Evolutionary conservation across 2,888 invertebrate species (phyloP).

Genomic region (Lottia gigantea): DNA sequence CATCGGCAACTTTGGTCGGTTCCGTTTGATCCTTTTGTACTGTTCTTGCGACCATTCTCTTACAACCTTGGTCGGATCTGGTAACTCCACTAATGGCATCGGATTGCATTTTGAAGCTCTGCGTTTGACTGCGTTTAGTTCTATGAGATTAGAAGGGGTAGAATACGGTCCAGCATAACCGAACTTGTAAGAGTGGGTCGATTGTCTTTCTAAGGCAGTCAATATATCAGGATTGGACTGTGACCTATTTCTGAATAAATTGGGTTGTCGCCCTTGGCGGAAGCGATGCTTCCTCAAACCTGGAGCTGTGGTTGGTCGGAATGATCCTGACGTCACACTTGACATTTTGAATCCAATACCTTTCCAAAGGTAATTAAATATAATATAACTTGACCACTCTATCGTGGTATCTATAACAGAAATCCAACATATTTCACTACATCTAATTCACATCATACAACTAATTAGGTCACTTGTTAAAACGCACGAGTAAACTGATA

Average conservation of each 20-base stretch:
- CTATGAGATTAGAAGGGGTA: background rate
- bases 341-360: background rate
- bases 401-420: too few relatives aligned
- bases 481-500: too few relatives aligned
- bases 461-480: too few relatives aligned
- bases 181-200: background rate
- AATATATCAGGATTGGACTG: background rate
- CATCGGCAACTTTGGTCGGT: background rate
- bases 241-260: background rate
- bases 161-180: background rate
- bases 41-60: constrained; percentile 1
- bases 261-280: background rate
- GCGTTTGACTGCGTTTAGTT: background rate
- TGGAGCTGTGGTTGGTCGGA: background rate
- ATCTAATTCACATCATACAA: too few relatives aligned
- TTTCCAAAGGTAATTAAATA: too few relatives aligned
- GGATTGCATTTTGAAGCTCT: background rate
- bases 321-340: background rate
- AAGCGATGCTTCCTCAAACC: background rate
- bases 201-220: background rate
- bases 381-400: too few relatives aligned
- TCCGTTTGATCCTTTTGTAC: background rate
- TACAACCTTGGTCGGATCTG: background rate
- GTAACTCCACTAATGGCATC: background rate
- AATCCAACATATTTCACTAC: too few relatives aligned